Percentiles rank a stretch among this genome's conserved stretches.
These are phyloP conservation scores for Galemys pyrenaicus DNA, from an alignment of 2,113 vertebrate species.

Conservation along the genomic window DNA sequence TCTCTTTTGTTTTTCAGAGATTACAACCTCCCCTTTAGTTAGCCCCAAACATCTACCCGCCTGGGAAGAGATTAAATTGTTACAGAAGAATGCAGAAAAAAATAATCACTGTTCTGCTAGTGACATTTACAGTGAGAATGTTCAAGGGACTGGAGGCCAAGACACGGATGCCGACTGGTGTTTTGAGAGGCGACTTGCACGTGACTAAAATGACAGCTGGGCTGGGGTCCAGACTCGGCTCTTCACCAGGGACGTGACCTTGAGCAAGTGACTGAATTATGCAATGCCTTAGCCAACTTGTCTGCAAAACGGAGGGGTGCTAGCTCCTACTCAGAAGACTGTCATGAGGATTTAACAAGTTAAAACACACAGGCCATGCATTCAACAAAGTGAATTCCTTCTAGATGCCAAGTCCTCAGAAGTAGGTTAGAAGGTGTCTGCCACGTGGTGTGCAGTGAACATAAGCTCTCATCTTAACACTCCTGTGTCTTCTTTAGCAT, in stretches of 20 bases:
- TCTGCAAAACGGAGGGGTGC: constrained; percentile 21
- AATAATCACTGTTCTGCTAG: constrained; percentile 60
- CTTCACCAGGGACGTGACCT: neutral
- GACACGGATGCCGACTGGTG: constrained; percentile 23
- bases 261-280: neutral
- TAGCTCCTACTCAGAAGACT: neutral
- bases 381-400: neutral
- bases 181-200: neutral
- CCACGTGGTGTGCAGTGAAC: neutral
- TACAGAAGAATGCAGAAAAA: constrained; percentile 54
- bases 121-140: constrained; percentile 72
- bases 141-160: neutral
- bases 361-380: neutral
- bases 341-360: neutral
- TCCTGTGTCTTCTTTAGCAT: neutral
- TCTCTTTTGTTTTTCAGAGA: constrained; percentile 28
- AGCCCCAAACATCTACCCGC: neutral
- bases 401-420: neutral
- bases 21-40: neutral
- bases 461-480: neutral
- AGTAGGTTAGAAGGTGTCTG: neutral
- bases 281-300: constrained; percentile 18
- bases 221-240: neutral
- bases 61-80: constrained; percentile 49
- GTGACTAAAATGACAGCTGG: constrained; percentile 22